These are phyloP conservation scores for Cheirogaleus medius DNA, from an alignment of 2,113 vertebrate genomes.

Conservation along the genomic window DNA sequence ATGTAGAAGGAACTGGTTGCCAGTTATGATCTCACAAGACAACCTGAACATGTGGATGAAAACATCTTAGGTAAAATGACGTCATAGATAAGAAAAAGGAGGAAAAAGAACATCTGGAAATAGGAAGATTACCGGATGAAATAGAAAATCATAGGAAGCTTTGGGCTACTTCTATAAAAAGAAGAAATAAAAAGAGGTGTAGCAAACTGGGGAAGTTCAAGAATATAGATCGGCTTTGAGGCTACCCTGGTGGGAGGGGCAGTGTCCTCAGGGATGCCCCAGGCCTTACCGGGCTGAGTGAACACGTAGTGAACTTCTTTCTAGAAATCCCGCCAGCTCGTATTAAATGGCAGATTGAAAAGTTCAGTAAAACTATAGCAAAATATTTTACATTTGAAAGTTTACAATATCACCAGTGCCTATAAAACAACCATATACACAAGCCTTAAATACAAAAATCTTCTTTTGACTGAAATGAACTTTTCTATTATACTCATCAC, in stretches of 20 bases:
- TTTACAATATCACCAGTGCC: background rate
- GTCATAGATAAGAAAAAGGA: background rate
- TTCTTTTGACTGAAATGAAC: background rate
- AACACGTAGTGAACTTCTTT: background rate
- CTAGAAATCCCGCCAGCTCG: background rate
- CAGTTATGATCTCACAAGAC: background rate
- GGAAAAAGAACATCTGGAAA: background rate
- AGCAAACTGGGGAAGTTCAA: background rate
- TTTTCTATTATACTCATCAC: background rate
- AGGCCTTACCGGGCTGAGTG: background rate
- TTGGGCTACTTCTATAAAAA: background rate
- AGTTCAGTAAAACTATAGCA: background rate
- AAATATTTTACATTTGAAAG: slow-evolving; percentile 2
- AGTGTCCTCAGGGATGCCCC: background rate
- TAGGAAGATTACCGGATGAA: background rate
- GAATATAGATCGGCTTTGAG: background rate
- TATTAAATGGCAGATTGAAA: background rate
- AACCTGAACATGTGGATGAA: background rate
- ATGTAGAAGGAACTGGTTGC: background rate
- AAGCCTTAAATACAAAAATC: background rate
- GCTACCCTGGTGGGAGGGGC: fast-evolving
- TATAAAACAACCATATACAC: background rate
- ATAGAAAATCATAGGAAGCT: background rate
- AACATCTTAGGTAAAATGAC: background rate
- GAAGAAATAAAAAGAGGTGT: background rate